A percentile compares a stretch with the other conserved stretches of the same genome.
Conservation (phyloP, 2,888 invertebrate genomes). For the Helicoverpa assulta region DNA sequence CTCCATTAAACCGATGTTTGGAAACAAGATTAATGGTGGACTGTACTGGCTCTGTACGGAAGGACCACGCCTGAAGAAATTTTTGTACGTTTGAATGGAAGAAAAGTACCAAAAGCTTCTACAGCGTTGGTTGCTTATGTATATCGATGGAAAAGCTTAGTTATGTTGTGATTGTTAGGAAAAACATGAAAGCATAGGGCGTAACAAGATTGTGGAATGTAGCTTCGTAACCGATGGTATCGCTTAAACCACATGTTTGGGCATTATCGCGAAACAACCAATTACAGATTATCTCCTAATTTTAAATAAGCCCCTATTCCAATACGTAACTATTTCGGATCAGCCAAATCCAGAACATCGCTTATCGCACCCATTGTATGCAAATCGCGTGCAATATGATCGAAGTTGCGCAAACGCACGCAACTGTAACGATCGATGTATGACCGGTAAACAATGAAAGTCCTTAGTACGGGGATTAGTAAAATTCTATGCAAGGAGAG, state of each 20-base stretch:
- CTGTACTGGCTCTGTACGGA: constrained; percentile 27
- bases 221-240: constrained; percentile 30
- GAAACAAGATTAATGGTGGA: constrained; percentile 80
- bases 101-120: neutral
- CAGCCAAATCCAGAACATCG: constrained; percentile 69
- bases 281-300: constrained; percentile 50
- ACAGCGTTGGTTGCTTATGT: too few species aligned
- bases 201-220: constrained; percentile 21
- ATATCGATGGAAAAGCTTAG: too few species aligned
- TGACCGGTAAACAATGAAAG: constrained; percentile 61
- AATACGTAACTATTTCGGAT: constrained; percentile 49
- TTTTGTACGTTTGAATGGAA: neutral
- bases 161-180: neutral
- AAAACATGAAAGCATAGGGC: constrained; percentile 19
- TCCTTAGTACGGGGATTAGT: constrained; percentile 53
- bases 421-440: constrained; percentile 72
- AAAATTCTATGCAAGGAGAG: constrained; percentile 54
- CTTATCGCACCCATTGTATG: constrained; percentile 82
- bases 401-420: constrained; percentile 77
- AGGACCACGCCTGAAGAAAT: constrained; percentile 43
- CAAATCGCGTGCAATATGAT: constrained; percentile 81
- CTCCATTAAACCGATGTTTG: constrained; percentile 80
- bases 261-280: constrained; percentile 31
- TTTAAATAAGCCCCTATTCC: constrained; percentile 41
- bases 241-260: constrained; percentile 30